Percentiles rank a stretch among this genome's conserved stretches.
These are phyloP conservation scores for Anorthoa munda DNA, from an alignment of 2,888 invertebrate species.

Conservation along the genomic window DNA sequence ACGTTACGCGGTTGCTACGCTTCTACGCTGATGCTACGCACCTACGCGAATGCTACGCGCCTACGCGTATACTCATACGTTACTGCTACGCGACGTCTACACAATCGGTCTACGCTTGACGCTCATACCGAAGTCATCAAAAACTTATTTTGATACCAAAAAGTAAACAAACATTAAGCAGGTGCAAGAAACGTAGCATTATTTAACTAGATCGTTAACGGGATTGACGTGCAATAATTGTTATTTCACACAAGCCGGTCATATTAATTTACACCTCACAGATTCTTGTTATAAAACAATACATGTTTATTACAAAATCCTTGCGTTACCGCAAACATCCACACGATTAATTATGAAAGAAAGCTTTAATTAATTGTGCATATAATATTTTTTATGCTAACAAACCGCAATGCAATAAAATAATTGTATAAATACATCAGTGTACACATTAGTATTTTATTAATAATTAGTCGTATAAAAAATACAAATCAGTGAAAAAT, in stretches of 20 bases:
- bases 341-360: conserved; percentile 32
- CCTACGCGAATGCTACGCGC: not conserved
- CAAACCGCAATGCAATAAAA: conserved; percentile 40
- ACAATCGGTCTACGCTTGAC: not conserved
- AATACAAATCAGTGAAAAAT: conserved; percentile 58
- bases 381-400: conserved; percentile 23
- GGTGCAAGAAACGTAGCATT: conserved; percentile 8
- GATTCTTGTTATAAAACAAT: conserved; percentile 18
- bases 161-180: not conserved
- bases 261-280: conserved; percentile 39
- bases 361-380: conserved; percentile 27
- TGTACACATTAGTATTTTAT: conserved; percentile 32
- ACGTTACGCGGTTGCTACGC: not conserved
- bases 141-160: not conserved
- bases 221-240: conserved; percentile 33
- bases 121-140: not conserved
- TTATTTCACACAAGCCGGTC: conserved; percentile 13
- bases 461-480: conserved; percentile 46
- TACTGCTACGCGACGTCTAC: not conserved
- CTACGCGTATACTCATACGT: no score
- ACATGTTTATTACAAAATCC: conserved; percentile 17
- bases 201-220: conserved; percentile 1
- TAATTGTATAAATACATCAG: conserved; percentile 38
- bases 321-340: conserved; percentile 10
- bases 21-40: not conserved